Evolutionary conservation across 2,888 invertebrate genomes (phyloP).

Genomic region (Philopedon plagiatum): DNA sequence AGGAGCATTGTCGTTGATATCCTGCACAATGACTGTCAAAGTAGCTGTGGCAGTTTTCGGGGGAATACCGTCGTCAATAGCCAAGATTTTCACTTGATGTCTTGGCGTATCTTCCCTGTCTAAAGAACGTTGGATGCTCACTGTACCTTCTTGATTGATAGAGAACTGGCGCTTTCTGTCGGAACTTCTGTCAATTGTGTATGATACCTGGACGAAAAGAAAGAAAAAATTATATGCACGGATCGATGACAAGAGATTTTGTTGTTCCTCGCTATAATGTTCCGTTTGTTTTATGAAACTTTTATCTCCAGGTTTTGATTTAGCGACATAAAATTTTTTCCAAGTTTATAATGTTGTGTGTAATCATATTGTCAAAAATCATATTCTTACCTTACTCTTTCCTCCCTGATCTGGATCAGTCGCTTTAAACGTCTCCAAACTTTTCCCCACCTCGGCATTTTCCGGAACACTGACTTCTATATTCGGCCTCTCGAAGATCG

Average conservation of each 20-base stretch:
- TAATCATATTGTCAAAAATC: background rate
- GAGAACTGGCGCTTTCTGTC: slow-evolving; percentile 95
- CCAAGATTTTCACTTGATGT: slow-evolving; percentile 96
- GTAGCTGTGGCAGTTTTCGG: slow-evolving; percentile 95
- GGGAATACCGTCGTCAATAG: slow-evolving; percentile 94
- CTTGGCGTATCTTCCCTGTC: slow-evolving; percentile 96
- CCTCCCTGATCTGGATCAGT: slow-evolving; percentile 97
- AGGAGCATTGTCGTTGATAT: slow-evolving; percentile 96
- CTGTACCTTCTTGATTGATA: slow-evolving; percentile 95
- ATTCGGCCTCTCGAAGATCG: slow-evolving; percentile 93
- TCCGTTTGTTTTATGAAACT: no score
- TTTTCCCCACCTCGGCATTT: slow-evolving; percentile 92
- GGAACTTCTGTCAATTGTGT: slow-evolving; percentile 92
- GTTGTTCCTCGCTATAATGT: background rate
- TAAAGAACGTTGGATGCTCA: slow-evolving; percentile 91
- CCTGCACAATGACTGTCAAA: slow-evolving; percentile 93
- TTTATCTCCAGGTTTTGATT: no score
- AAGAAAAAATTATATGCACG: no score
- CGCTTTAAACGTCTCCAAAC: slow-evolving; percentile 93
- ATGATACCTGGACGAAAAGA: slow-evolving; percentile 72
- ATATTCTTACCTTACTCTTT: slow-evolving; percentile 79
- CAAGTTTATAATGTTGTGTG: no score
- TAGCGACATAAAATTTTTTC: no score
- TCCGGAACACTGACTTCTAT: slow-evolving; percentile 94
- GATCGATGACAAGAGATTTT: no score